A percentile compares a stretch with the other conserved stretches of the same genome.
Conservation (phyloP, 2,797 vertebrate genomes). For the Muscicapa striata region DNA sequence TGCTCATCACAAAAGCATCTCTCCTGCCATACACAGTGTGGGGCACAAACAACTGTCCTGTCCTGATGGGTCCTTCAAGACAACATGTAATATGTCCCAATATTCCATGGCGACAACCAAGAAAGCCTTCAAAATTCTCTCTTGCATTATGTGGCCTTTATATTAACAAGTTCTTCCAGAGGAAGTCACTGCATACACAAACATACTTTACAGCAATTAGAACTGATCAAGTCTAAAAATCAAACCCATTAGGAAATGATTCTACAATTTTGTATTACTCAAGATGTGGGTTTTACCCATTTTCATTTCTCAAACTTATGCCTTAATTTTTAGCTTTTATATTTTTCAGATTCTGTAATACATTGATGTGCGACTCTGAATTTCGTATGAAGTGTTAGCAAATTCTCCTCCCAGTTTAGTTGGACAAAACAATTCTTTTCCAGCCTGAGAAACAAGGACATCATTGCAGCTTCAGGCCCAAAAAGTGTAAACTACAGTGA, state of each 20-base stretch:
- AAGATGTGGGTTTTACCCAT: neutral
- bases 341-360: neutral
- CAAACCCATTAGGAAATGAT: neutral
- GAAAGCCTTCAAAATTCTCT: neutral
- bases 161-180: neutral
- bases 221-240: neutral
- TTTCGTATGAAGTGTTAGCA: neutral
- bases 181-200: neutral
- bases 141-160: neutral
- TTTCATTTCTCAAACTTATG: neutral
- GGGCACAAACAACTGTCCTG: neutral
- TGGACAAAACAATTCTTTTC: neutral
- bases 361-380: neutral
- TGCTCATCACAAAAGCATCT: neutral
- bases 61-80: neutral
- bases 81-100: too few species aligned
- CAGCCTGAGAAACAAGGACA: rapidly evolving
- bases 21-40: neutral
- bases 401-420: neutral
- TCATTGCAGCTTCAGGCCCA: neutral
- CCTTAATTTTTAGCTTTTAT: neutral
- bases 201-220: neutral
- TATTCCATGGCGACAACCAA: neutral
- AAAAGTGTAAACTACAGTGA: rapidly evolving
- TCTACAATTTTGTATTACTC: neutral